Base-by-base conservation (phyloP, 2,888 invertebrate species). In the Cerastis leucographa region DNA sequence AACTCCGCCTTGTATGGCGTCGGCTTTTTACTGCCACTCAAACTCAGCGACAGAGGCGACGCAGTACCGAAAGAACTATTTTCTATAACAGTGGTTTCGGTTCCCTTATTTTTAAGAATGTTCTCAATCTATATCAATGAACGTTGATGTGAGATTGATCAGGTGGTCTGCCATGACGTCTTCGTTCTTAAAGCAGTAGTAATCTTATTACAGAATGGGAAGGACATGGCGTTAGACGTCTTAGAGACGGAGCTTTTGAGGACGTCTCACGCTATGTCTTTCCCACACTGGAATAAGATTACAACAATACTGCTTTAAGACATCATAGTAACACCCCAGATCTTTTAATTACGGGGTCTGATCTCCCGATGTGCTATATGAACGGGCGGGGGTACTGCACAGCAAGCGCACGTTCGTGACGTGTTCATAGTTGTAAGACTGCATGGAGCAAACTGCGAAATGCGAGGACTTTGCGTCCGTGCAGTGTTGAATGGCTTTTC, bases 291-390 rank as follows among this genome's bases (percentile, higher is more conserved):
- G 35, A 35, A 35, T 35, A 35, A 35, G 35, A 35, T 35, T 35
- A 35, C 1, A 35, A 35, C 35, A 1, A 35, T 35, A 35, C 35
- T 35, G 35, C 35, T 35, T 35, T 35, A 35, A 35, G 35, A 35
- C 35, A 35, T 35, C 35, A 35, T 35, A 35, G 35, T 35, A 35
- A 35, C n/a, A 35, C 35, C 35, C 3, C n/a, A 54, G 54, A 6
- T 54, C 54, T 54, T 54, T 12, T n/a, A 54, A 54, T 54, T n/a
- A n/a, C n/a, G 51, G 51, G 25, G 35, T 12, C 12, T 22, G 35
- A 51, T 22, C 22, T 78, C 35, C 22, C 44, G 78, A 54, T 22
- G 72, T 61, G 59, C 49, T 19, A 42, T 42, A 76, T 76, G 59
- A 80, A 71, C 42, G 49, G 40, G 29, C n/a, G 22, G 7, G 22